Base-by-base conservation (phyloP, 2,888 invertebrate species). In the Chloroclystis v-ata region DNA sequence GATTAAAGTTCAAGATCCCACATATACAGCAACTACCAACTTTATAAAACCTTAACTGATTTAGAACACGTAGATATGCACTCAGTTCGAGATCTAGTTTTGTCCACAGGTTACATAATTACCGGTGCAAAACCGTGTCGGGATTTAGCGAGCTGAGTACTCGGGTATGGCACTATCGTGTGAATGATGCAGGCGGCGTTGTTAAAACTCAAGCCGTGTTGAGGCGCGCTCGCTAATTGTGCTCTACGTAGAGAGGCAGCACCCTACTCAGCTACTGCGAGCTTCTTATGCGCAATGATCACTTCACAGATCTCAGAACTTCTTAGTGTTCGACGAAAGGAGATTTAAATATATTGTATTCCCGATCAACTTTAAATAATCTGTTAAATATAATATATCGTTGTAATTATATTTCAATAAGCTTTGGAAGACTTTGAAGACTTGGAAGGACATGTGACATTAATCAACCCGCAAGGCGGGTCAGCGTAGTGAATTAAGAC, bases 181-280 rank as follows among this genome's bases (percentile, higher is more conserved):
- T 82, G 82, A 83, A 83, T 77, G 84, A 79, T 72, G 79, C 78
- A 71, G 63, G 70, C 67, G 67, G 76, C 78, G 84, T 87, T 87
- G 84, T 86, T 86, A 85, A 83, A 84, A 82, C 83, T 86, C 77
- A 81, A 87, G 85, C 72, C 78, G 83, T 74, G 84, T 85, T 71
- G 83, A 85, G 84, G 69, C 78, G 72, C 82, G 78, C 82, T 72
- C 83, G 82, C 85, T 87, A 87, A 87, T 87, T 87, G 86, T 85
- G 76, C 83, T 74, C 80, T 70, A 73, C 69, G 70, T 72, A 69
- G 73, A 68, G 60, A 57, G 41, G 29, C 20, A 26, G 16, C 53
- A 45, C 52, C 54, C 56, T 37, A 43, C 43, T 40, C 43, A 11
- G 64, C 70, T 71, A 74, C 73, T 75, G 70, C 75, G 11, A 68